Evolutionary conservation across 2,797 vertebrate species (phyloP).

Genomic region (Schizopygopsis pylzovi): DNA sequence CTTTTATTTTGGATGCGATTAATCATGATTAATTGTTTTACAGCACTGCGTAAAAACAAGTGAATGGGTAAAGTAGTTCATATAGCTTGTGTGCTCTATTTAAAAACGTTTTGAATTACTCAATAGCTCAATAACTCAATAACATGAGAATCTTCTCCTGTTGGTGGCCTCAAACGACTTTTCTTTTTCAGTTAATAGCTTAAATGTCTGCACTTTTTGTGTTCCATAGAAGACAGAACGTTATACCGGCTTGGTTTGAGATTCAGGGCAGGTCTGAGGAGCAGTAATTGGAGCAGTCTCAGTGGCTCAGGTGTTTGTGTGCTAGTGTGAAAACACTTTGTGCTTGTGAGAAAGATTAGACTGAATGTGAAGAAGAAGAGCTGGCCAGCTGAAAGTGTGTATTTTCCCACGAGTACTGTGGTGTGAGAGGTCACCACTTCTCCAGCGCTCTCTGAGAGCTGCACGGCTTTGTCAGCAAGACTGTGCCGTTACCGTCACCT

Average conservation of each 20-base stretch:
- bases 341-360: constrained; percentile 5
- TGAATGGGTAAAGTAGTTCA: background rate
- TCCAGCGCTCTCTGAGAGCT: constrained; percentile 17
- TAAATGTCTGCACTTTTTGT: background rate
- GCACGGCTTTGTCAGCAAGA: constrained; percentile 50
- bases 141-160: background rate
- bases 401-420: constrained; percentile 38
- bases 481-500: constrained; percentile 16
- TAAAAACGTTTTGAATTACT: background rate
- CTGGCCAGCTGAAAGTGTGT: constrained; percentile 48
- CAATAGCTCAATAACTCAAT: too few species aligned
- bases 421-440: constrained; percentile 23
- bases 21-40: too few species aligned
- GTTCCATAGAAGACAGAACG: background rate
- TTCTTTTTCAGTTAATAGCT: background rate
- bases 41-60: background rate
- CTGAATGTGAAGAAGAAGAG: constrained; percentile 3
- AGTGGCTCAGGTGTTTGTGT: constrained; percentile 16
- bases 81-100: background rate
- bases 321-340: constrained; percentile 33
- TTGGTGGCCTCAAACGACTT: background rate
- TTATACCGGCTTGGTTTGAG: background rate
- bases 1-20: too few species aligned
- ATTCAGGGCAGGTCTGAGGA: constrained; percentile 17
- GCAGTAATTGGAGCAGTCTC: constrained; percentile 41